Conservation (phyloP, 2,113 vertebrate species). For the Pelecanus crispus region DNA sequence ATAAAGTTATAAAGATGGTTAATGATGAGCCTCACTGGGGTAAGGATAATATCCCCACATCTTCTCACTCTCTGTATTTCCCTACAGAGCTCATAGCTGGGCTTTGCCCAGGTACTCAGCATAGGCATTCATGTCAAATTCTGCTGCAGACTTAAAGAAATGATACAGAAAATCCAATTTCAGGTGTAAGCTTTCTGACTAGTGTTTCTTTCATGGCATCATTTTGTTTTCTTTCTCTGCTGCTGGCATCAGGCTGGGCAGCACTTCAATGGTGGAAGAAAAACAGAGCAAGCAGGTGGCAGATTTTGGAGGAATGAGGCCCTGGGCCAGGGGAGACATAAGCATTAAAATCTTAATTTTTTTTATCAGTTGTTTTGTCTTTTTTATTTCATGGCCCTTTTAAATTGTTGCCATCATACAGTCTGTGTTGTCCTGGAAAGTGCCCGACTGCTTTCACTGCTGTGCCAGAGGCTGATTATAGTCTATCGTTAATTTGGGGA, state of each 20-base stretch:
- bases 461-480: not conserved
- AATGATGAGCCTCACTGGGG: fast-evolving
- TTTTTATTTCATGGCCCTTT: not conserved
- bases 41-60: not conserved
- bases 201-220: not conserved
- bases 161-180: not conserved
- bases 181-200: not conserved
- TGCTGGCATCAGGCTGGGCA: not conserved
- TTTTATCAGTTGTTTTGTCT: not conserved
- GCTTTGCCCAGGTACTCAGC: not conserved
- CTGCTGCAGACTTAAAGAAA: not conserved
- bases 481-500: not conserved
- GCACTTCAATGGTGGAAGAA: not conserved
- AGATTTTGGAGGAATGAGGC: not conserved
- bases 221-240: not conserved
- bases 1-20: not conserved
- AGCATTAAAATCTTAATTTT: not conserved
- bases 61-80: not conserved
- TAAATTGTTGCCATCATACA: not conserved
- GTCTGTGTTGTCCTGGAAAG: not conserved
- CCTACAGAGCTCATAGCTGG: not conserved
- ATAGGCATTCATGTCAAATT: not conserved
- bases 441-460: not conserved
- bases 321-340: not conserved
- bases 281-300: not conserved